These are phyloP conservation scores for Malaclemys terrapin DNA, from an alignment of 2,113 vertebrate species.

Conservation along the genomic window DNA sequence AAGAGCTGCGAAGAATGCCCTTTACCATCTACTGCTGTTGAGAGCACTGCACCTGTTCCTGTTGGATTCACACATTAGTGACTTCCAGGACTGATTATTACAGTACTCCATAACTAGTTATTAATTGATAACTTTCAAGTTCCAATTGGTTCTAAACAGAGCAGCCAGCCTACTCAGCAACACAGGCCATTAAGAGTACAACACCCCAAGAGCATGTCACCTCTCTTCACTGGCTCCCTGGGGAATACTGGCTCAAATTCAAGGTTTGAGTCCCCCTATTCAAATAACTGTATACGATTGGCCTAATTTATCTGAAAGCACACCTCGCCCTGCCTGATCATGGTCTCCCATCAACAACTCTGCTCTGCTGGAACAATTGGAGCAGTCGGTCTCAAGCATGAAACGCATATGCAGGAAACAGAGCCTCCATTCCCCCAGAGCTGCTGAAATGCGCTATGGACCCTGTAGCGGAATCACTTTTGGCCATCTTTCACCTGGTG, in stretches of 20 bases:
- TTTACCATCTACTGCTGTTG: not conserved
- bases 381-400: not conserved
- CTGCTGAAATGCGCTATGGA: too few relatives aligned
- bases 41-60: not conserved
- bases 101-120: not conserved
- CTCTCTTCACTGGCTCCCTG: fast-evolving
- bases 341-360: not conserved
- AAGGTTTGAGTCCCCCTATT: not conserved
- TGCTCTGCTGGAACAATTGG: not conserved
- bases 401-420: not conserved
- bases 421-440: not conserved
- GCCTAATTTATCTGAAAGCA: fast-evolving
- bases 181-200: not conserved
- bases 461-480: too few relatives aligned
- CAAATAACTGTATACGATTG: fast-evolving
- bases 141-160: not conserved
- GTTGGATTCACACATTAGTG: not conserved
- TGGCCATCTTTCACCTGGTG: too few relatives aligned
- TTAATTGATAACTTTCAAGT: not conserved
- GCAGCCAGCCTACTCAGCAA: not conserved
- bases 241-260: not conserved
- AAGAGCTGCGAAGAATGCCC: not conserved
- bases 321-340: not conserved
- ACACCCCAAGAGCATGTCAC: not conserved
- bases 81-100: not conserved